These are phyloP conservation scores for Blastobasis lacticolella DNA, from an alignment of 2,888 invertebrate genomes.

Conservation along the genomic window DNA sequence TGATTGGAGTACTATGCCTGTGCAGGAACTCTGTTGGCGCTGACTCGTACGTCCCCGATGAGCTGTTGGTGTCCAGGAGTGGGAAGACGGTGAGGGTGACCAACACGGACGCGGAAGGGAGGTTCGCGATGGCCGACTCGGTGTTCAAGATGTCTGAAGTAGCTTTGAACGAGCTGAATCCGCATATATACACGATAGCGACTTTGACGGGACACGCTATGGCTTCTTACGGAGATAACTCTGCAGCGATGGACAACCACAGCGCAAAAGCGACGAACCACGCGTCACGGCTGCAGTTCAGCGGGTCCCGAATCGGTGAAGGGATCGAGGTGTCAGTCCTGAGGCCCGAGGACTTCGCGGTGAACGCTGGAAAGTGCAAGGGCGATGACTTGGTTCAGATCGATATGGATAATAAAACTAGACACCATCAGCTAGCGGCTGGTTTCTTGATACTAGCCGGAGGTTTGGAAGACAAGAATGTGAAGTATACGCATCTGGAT, in stretches of 20 bases:
- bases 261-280: constrained; percentile 76
- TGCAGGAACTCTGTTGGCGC: constrained; percentile 91
- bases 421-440: constrained; percentile 66
- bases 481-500: constrained; percentile 86
- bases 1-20: constrained; percentile 84
- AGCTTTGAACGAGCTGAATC: constrained; percentile 81
- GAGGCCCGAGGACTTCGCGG: constrained; percentile 78
- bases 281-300: constrained; percentile 76
- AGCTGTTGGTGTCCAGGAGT: constrained; percentile 85
- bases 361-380: constrained; percentile 79
- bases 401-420: constrained; percentile 43
- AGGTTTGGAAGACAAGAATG: constrained; percentile 84
- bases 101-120: constrained; percentile 94
- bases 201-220: constrained; percentile 89
- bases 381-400: constrained; percentile 84
- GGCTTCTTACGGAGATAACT: constrained; percentile 78
- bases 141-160: constrained; percentile 59
- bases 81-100: constrained; percentile 86
- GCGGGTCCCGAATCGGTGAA: constrained; percentile 80
- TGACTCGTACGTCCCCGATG: constrained; percentile 89
- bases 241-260: constrained; percentile 83
- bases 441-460: constrained; percentile 86
- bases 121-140: constrained; percentile 92
- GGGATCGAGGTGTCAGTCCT: constrained; percentile 85
- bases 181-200: constrained; percentile 90